phyloP scores from a whole-genome alignment of 2,888 invertebrate species.

The Oxyteleia sp. region DNA sequence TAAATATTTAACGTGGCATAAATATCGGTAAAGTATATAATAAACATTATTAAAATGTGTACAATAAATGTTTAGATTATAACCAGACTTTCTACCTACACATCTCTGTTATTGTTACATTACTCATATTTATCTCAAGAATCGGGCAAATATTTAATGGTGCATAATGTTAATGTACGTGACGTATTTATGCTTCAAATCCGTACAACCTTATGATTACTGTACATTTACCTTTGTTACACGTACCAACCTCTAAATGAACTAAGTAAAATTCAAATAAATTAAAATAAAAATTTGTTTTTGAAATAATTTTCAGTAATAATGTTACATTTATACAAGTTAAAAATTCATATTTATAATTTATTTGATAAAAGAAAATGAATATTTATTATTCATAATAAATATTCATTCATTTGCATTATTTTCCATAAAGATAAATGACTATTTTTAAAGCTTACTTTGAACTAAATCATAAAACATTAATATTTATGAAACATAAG shows the following conservation, averaged over 20 bases:
- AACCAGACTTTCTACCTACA: too few species aligned
- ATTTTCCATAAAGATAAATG: too few species aligned
- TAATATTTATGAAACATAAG: too few species aligned
- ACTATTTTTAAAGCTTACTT: too few species aligned
- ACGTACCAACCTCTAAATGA: not conserved
- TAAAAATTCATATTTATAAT: too few species aligned
- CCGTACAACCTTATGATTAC: not conserved
- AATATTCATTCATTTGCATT: not conserved
- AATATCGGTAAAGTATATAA: not conserved
- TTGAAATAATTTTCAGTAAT: not conserved
- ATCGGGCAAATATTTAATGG: too few species aligned
- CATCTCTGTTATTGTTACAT: too few species aligned
- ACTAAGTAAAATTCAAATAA: not conserved
- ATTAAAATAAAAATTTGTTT: not conserved
- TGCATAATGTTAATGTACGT: not conserved
- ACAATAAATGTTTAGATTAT: not conserved
- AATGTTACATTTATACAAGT: too few species aligned
- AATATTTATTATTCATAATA: too few species aligned
- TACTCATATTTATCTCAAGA: too few species aligned
- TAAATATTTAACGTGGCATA: not conserved
- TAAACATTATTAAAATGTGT: not conserved
- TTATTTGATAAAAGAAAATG: too few species aligned
- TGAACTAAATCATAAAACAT: too few species aligned
- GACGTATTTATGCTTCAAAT: not conserved
- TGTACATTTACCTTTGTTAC: not conserved